These are phyloP conservation scores for Acleris literana DNA, from an alignment of 2,888 invertebrate species.

Conservation along the genomic window DNA sequence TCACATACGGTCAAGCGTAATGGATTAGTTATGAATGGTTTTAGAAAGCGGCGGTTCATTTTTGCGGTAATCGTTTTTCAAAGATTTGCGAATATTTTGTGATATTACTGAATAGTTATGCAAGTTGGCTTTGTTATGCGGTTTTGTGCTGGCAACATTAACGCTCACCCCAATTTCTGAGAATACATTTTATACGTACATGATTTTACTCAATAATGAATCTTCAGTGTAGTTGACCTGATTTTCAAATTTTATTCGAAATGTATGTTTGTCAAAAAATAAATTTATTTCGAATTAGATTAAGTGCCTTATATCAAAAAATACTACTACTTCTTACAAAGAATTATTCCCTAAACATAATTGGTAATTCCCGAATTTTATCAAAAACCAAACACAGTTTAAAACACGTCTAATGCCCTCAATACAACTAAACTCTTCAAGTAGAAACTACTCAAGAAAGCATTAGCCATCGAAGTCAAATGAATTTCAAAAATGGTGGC, in stretches of 20 bases:
- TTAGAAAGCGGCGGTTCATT: slow-evolving; percentile 27
- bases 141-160: neutral
- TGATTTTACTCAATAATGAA: too few relatives aligned
- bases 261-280: neutral
- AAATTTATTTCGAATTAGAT: too few relatives aligned
- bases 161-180: neutral
- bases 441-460: neutral
- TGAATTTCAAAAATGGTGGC: slow-evolving; percentile 18
- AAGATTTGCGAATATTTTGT: slow-evolving; percentile 7
- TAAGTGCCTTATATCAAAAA: too few relatives aligned
- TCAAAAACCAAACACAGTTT: too few relatives aligned
- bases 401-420: too few relatives aligned
- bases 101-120: slow-evolving; percentile 1
- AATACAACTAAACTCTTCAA: too few relatives aligned
- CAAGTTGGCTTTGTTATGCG: neutral
- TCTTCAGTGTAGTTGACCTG: too few relatives aligned
- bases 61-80: slow-evolving; percentile 19
- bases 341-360: too few relatives aligned
- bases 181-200: too few relatives aligned
- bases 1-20: slow-evolving; percentile 3
- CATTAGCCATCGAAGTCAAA: slow-evolving; percentile 1
- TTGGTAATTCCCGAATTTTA: too few relatives aligned
- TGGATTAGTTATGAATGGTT: slow-evolving; percentile 9
- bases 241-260: too few relatives aligned
- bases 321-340: too few relatives aligned